phyloP scores from a whole-genome alignment of 1,140 invertebrate species.

The Lepidotrigona ventralis region DNA sequence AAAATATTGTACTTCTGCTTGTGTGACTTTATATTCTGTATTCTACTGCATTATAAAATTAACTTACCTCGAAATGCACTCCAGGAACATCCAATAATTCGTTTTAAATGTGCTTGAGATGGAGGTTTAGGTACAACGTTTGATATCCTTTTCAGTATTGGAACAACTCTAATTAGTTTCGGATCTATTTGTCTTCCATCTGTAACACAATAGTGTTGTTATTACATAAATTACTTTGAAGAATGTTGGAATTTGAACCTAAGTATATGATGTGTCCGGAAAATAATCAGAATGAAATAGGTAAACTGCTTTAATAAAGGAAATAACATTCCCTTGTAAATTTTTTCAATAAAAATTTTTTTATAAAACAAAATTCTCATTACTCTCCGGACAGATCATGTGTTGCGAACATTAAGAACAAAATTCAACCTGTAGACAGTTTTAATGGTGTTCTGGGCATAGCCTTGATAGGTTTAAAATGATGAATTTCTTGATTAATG shows the following conservation, averaged over 20 bases:
- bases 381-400: too few relatives aligned
- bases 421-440: conserved; percentile 67
- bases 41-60: not conserved
- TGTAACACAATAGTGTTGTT: conserved; percentile 52
- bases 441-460: conserved; percentile 79
- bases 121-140: conserved; percentile 72
- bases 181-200: conserved; percentile 76
- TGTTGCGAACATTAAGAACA: not conserved
- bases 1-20: not conserved
- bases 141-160: conserved; percentile 70
- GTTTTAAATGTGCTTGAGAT: conserved; percentile 68
- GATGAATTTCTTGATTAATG: conserved; percentile 82
- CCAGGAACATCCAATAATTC: conserved; percentile 75
- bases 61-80: conserved; percentile 77
- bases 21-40: not conserved
- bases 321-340: too few relatives aligned
- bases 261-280: not conserved
- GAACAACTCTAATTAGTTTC: conserved; percentile 76
- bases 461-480: conserved; percentile 82
- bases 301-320: too few relatives aligned
- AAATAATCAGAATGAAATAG: too few relatives aligned
- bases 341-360: too few relatives aligned
- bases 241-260: not conserved
- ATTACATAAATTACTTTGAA: not conserved
- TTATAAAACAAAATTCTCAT: too few relatives aligned